Base-by-base conservation (phyloP, 2,113 vertebrate species). In the Loxodonta africana region DNA sequence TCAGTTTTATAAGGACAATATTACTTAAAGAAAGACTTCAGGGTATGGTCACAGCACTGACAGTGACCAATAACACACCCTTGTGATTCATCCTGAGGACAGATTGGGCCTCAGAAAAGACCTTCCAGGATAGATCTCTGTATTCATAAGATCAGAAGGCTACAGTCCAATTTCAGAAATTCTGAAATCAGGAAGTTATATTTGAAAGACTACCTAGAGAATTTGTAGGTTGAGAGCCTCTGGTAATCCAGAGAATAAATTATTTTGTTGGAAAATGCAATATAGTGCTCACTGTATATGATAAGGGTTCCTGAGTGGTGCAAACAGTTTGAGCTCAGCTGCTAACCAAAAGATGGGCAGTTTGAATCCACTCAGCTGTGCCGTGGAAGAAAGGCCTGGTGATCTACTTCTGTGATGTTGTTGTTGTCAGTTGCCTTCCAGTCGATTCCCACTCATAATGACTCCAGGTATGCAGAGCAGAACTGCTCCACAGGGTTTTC, bases 61-160 rank as follows among this genome's bases (percentile, higher is more conserved):
- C 18, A 9, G 17, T 48, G 48, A 91, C 46, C 60, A 81, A n/a
- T 88, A 81, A 69, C 4, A 30, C 11, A 26, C n/a, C 33, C 15
- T 65, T 53, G 60, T 85, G 80, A 95, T 76, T 91, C 73, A 93
- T 93, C 77, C 30, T 33, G 8, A 80, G 21, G 76, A 57, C 26
- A 78, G 73, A 90, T 18, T 23, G 0, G 73, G 25, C 33, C 74
- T 51, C 6, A 0, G 78, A 57, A 84, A 94, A 93, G 41, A 51
- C 20, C 84, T 21, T 90, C 20, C 60, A 69, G 37, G 2, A n/a
- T 17, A 57, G n/a, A 60, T 74, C 14, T 87, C 88, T 69, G 67
- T 92, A 65, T 5, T 41, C 44, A 0, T 46, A 28, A 78, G 30
- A 53, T 96, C 62, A 91, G 73, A 94, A 78, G n/a, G 53, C 77